Percentiles rank a stretch among this genome's conserved stretches.
Evolutionary conservation across 2,888 invertebrate genomes (phyloP).

Genomic region (Trissoscelio sp.): DNA sequence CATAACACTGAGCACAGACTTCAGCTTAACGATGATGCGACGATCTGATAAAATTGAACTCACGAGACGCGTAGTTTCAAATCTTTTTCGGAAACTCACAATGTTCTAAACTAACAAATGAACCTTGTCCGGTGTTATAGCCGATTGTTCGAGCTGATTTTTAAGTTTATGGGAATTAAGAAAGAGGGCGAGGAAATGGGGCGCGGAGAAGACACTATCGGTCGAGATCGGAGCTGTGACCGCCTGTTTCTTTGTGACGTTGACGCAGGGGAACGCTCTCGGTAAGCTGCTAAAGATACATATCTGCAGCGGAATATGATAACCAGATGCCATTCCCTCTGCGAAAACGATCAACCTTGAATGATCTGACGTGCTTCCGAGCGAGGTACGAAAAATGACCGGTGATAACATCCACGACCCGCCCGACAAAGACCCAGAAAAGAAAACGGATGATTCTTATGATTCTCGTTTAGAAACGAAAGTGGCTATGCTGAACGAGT

Average conservation of each 20-base stretch:
- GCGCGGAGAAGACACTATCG: constrained; percentile 55
- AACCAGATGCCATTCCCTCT: constrained; percentile 67
- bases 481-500: background rate
- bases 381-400: constrained; percentile 65
- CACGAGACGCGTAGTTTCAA: background rate
- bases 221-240: constrained; percentile 47
- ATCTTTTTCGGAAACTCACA: background rate
- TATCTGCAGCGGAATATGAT: constrained; percentile 67
- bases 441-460: constrained; percentile 18
- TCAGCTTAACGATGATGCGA: constrained; percentile 43
- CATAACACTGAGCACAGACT: constrained; percentile 35
- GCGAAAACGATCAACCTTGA: constrained; percentile 69
- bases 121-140: background rate
- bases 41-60: constrained; percentile 48
- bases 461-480: constrained; percentile 22
- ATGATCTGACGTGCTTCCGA: constrained; percentile 65
- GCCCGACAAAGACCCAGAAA: constrained; percentile 57
- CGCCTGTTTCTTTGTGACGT: constrained; percentile 62
- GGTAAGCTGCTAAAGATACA: constrained; percentile 54
- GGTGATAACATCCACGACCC: constrained; percentile 59
- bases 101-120: constrained; percentile 7
- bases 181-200: constrained; percentile 54
- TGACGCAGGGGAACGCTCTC: constrained; percentile 54
- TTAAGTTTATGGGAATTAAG: constrained; percentile 15
- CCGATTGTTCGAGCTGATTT: constrained; percentile 10